Conservation (phyloP, 2,888 invertebrate species). For the Lordiphosa fenestrarum region DNA sequence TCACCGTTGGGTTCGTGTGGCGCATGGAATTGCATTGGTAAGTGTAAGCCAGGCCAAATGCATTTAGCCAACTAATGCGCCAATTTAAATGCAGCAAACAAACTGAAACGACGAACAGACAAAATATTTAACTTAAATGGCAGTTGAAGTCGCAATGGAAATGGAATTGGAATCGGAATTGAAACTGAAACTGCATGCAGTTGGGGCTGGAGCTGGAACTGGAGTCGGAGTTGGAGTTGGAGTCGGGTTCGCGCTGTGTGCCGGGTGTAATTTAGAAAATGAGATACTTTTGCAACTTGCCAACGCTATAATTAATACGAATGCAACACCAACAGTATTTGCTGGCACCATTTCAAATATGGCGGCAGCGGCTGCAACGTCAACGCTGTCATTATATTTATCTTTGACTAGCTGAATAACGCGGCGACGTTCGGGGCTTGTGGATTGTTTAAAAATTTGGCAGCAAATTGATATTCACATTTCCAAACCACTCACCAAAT, state of each 20-base stretch:
- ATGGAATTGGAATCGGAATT: slow-evolving; percentile 41
- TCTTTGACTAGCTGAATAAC: slow-evolving; percentile 21
- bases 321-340: slow-evolving; percentile 30
- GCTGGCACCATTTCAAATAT: slow-evolving; percentile 63
- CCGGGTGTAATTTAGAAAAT: slow-evolving; percentile 63
- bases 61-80: slow-evolving; percentile 70
- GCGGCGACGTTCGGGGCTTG: too few species aligned
- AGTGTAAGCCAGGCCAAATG: slow-evolving; percentile 41
- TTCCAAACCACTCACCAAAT: too few species aligned
- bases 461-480: too few species aligned
- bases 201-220: slow-evolving; percentile 10
- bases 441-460: too few species aligned
- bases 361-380: slow-evolving; percentile 42
- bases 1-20: slow-evolving; percentile 53
- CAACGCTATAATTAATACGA: slow-evolving; percentile 63
- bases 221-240: slow-evolving; percentile 2
- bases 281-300: slow-evolving; percentile 69
- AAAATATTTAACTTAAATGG: slow-evolving; percentile 68
- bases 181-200: slow-evolving; percentile 31
- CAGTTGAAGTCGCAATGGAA: slow-evolving; percentile 50
- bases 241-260: slow-evolving; percentile 25
- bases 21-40: slow-evolving; percentile 19
- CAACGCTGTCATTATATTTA: slow-evolving; percentile 62
- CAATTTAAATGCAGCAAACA: slow-evolving; percentile 59
- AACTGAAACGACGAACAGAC: slow-evolving; percentile 43